These are phyloP conservation scores for Glaucomys volans DNA, from an alignment of 2,113 vertebrate genomes.

Conservation along the genomic window DNA sequence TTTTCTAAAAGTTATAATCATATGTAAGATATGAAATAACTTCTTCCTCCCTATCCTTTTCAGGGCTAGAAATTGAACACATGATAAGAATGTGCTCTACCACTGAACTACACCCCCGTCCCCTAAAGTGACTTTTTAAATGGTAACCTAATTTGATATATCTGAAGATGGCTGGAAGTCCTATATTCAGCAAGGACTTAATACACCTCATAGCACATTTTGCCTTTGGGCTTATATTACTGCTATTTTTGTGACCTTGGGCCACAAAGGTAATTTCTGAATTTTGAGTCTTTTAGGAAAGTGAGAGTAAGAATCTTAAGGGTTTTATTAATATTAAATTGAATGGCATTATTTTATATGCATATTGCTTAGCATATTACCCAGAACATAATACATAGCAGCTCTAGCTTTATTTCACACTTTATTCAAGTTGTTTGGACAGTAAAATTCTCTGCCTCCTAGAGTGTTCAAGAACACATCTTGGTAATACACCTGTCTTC, in stretches of 20 bases:
- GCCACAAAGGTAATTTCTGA: constrained; percentile 52
- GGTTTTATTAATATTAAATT: constrained; percentile 34
- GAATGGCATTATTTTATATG: background rate
- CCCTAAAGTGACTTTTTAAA: background rate
- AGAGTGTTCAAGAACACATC: background rate
- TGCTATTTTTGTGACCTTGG: background rate
- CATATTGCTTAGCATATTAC: background rate
- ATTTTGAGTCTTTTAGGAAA: constrained; percentile 40
- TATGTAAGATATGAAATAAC: background rate
- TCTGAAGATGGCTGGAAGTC: background rate
- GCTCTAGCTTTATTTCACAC: background rate
- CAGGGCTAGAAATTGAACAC: background rate
- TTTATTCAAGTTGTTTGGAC: background rate
- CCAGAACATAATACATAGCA: background rate
- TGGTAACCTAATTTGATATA: background rate
- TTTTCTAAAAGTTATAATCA: constrained; percentile 3
- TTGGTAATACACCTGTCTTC: background rate
- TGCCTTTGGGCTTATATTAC: background rate
- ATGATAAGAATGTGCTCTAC: background rate
- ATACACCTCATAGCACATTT: background rate
- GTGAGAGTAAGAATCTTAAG: background rate
- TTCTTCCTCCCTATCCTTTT: background rate
- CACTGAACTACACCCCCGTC: too few relatives aligned
- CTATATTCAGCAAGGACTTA: background rate
- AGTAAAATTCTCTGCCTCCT: background rate